These are phyloP conservation scores for Odontophorus gujanensis DNA, from an alignment of 2,113 vertebrate species.

Conservation along the genomic window DNA sequence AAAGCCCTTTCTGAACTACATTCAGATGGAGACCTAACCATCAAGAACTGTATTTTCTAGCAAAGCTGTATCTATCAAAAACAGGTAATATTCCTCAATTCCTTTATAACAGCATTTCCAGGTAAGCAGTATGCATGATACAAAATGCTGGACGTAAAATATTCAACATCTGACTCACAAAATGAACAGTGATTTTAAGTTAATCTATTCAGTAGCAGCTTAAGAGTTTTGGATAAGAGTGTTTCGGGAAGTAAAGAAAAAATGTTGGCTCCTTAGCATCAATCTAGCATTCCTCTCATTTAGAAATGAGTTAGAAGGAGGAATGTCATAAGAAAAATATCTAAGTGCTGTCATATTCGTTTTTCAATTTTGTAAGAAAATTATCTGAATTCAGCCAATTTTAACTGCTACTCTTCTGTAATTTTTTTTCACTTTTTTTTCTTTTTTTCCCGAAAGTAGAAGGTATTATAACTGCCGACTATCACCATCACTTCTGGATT, in stretches of 20 bases:
- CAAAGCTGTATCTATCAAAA: background rate
- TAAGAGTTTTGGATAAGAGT: background rate
- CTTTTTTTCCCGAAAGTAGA: background rate
- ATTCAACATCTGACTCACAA: background rate
- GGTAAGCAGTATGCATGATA: background rate
- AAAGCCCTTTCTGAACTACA: background rate
- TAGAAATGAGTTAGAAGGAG: background rate
- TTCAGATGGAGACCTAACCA: background rate
- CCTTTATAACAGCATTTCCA: conserved; percentile 6
- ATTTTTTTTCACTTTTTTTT: conserved; percentile 22
- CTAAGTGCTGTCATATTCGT: background rate
- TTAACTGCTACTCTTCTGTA: background rate
- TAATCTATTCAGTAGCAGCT: background rate
- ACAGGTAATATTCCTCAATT: background rate
- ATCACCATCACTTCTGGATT: background rate
- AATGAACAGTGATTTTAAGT: background rate
- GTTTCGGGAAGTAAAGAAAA: background rate
- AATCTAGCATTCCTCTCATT: background rate
- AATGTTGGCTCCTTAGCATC: background rate
- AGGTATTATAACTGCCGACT: background rate
- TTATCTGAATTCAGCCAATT: background rate
- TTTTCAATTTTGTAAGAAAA: conserved; percentile 4
- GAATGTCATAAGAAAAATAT: background rate
- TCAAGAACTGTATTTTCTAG: background rate
- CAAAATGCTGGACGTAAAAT: background rate